phyloP scores from a whole-genome alignment of 2,113 vertebrate genomes.

The Antechinus stuartii region DNA sequence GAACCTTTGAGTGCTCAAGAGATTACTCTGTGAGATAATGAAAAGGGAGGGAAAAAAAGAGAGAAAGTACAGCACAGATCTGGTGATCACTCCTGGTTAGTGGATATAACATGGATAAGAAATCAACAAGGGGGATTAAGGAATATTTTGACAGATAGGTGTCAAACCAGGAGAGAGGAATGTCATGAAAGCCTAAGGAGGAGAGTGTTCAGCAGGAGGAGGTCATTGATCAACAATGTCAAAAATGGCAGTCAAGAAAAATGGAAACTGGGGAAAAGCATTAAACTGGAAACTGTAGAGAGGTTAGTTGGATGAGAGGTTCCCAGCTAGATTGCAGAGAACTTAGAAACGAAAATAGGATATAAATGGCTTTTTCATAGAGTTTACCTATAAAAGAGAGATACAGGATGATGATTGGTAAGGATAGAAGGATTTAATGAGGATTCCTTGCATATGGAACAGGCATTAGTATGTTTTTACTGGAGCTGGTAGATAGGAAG shows the following conservation, averaged over 20 bases:
- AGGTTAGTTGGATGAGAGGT: neutral
- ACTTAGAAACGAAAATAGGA: neutral
- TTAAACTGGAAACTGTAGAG: neutral
- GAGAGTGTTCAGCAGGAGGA: neutral
- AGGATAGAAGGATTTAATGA: neutral
- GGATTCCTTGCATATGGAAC: neutral
- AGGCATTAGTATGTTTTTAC: neutral
- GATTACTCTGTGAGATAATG: neutral
- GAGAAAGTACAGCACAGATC: neutral
- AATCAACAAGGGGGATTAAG: neutral
- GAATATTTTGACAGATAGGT: neutral
- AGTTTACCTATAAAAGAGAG: neutral
- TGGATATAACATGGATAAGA: neutral
- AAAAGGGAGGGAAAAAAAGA: neutral
- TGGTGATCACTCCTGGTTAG: neutral
- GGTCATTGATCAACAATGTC: neutral
- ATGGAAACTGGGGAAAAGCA: neutral
- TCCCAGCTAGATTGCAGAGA: neutral
- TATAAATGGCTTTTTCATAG: neutral
- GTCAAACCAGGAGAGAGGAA: neutral
- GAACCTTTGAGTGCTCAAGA: neutral
- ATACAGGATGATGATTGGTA: neutral
- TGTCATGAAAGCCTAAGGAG: neutral
- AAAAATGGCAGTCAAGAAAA: neutral
- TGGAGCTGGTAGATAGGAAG: neutral